A percentile compares a stretch with the other conserved stretches of the same genome.
These are phyloP conservation scores for Limnothrissa miodon DNA, from an alignment of 2,113 vertebrate genomes.

Conservation along the genomic window DNA sequence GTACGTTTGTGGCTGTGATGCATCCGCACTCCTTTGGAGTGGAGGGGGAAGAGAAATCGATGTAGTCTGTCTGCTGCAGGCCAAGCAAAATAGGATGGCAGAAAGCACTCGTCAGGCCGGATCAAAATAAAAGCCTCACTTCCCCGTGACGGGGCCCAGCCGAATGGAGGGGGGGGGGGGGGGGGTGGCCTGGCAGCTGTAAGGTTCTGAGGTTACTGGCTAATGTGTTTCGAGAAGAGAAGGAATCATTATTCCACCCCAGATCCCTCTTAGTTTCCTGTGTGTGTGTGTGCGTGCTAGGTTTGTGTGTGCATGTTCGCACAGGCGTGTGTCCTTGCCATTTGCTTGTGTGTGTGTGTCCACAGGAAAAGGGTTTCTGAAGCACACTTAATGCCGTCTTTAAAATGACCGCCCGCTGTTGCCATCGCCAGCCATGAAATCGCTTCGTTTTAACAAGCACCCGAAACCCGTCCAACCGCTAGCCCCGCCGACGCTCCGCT, in stretches of 20 bases:
- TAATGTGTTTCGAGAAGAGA: slow-evolving; percentile 5
- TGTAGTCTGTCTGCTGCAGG: slow-evolving; percentile 23
- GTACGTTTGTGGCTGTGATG: slow-evolving; percentile 21
- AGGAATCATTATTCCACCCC: slow-evolving; percentile 19
- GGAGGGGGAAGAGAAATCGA: slow-evolving; percentile 40
- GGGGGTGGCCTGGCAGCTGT: background rate
- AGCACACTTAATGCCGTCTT: slow-evolving; percentile 17
- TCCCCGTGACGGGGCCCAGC: slow-evolving; percentile 14
- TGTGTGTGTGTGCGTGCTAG: slow-evolving; percentile 16
- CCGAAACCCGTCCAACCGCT: background rate
- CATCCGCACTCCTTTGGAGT: slow-evolving; percentile 14
- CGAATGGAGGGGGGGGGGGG: background rate
- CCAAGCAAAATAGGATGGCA: slow-evolving; percentile 27
- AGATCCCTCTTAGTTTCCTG: slow-evolving; percentile 9
- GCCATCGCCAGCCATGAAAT: slow-evolving; percentile 13
- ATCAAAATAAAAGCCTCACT: slow-evolving; percentile 29
- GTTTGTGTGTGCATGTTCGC: slow-evolving; percentile 7
- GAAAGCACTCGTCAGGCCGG: slow-evolving; percentile 28
- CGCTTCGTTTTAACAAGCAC: slow-evolving; percentile 18
- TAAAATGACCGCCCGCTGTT: slow-evolving; percentile 25
- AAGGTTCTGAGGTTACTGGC: slow-evolving; percentile 13
- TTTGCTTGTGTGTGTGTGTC: background rate
- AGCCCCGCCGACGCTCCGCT: background rate
- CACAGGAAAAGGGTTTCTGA: background rate
- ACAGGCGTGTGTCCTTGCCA: background rate